Conservation (phyloP, 37 sponge, comb jelly and placozoan genomes). For the Axinella damicornis region DNA sequence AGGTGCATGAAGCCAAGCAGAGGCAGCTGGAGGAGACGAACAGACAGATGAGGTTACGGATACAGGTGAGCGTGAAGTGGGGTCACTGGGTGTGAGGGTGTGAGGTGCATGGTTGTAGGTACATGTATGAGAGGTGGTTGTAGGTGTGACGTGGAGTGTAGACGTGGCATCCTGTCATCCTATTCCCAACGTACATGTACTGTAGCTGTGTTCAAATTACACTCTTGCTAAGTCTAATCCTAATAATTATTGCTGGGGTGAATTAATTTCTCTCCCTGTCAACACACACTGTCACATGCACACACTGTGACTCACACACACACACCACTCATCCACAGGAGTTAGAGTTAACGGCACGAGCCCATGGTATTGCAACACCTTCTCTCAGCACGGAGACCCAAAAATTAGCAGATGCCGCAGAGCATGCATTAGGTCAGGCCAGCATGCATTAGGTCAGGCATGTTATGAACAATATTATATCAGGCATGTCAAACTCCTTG, state of each 20-base stretch:
- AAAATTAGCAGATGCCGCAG: slow-evolving; percentile 77
- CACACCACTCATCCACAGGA: slow-evolving; percentile 54
- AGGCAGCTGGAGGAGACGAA: slow-evolving; percentile 85
- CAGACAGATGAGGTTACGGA: slow-evolving; percentile 75
- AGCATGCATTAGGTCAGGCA: too few relatives aligned
- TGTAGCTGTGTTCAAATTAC: too few relatives aligned
- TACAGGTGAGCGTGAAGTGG: slow-evolving; percentile 60
- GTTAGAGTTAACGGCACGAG: slow-evolving; percentile 82
- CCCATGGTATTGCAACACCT: slow-evolving; percentile 85
- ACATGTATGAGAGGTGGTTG: not conserved
- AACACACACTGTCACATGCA: not conserved
- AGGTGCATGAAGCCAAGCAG: slow-evolving; percentile 58
- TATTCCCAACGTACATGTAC: too few relatives aligned
- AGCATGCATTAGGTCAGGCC: slow-evolving; percentile 65
- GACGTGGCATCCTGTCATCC: too few relatives aligned
- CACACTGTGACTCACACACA: too few relatives aligned
- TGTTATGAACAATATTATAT: too few relatives aligned
- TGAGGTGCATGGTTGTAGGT: not conserved
- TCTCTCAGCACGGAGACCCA: slow-evolving; percentile 83
- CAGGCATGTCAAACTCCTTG: too few relatives aligned
- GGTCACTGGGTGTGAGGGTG: slow-evolving; percentile 2
- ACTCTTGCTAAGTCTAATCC: too few relatives aligned
- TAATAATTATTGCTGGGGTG: too few relatives aligned
- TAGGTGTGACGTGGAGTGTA: slow-evolving; percentile 1
- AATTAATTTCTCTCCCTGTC: not conserved